Evolutionary conservation across 2,888 invertebrate genomes (phyloP), one percentile per base, ranked within the genome.

Genomic region (Siphonodentalium dalli): DNA sequence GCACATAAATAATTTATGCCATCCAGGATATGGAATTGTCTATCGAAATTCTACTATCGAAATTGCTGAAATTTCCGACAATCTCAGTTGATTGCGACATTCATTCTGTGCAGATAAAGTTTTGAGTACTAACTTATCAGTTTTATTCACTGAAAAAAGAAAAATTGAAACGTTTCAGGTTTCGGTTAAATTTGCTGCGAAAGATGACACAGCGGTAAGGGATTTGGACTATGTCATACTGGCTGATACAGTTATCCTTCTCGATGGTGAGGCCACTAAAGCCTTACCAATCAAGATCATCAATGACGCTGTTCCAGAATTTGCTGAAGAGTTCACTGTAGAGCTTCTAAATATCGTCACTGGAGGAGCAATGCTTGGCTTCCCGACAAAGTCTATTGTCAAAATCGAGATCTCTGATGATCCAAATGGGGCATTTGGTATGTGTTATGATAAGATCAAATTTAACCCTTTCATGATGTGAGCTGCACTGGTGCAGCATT

Each of bases 381-480:
- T 61, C 6, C 34, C 59, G 11, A 68, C 56, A 13, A 66, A 56
- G 1, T 54, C 62, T 0, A 61, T 61, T 3, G 58, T 66, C 6
- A 71, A 69, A 46, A 79, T 80, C 33, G 58, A 61, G 15, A 64
- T 68, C 3, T 79, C 78, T 13, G 78, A 78, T 70, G 78, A 79
- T 63, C 78, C 77, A 3, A 65, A 72, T 60, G 80, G 80, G 46
- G 70, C 71, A 2, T 79, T 79, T 67, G 73, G 80, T 80, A 63
- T 56, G 69, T 55, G 13, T 20, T 5, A 2, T 24, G n/a, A n/a
- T n/a, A n/a, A n/a, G n/a, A n/a, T n/a, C n/a, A n/a, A n/a, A n/a
- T n/a, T n/a, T n/a, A n/a, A n/a, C n/a, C n/a, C n/a, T n/a, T n/a
- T n/a, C n/a, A n/a, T n/a, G n/a, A n/a, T n/a, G n/a, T n/a, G n/a